Conservation (phyloP, 2,797 vertebrate species). For the Lateolabrax maculatus region DNA sequence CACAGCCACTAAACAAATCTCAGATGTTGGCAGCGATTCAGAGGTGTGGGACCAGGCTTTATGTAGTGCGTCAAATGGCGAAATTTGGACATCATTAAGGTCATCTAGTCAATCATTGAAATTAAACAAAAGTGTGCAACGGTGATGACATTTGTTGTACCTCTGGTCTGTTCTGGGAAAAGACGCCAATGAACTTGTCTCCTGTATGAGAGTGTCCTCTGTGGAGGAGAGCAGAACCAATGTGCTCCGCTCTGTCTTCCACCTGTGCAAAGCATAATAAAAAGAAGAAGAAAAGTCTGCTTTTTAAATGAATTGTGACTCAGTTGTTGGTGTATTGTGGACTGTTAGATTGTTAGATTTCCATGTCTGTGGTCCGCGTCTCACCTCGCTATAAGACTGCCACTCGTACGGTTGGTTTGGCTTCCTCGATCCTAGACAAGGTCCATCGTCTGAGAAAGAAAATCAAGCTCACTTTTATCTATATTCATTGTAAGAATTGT, state of each 20-base stretch:
- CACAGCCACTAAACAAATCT: neutral
- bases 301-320: neutral
- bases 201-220: constrained; percentile 89
- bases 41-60: neutral
- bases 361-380: constrained; percentile 6
- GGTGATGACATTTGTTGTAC: constrained; percentile 73
- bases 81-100: neutral
- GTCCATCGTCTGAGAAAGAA: constrained; percentile 89
- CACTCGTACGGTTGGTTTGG: constrained; percentile 95
- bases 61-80: neutral
- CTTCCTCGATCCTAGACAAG: constrained; percentile 95
- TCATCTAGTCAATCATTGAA: neutral
- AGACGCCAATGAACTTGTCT: constrained; percentile 92
- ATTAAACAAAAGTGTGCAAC: neutral
- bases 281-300: neutral
- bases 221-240: constrained; percentile 93
- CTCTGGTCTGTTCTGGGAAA: constrained; percentile 97
- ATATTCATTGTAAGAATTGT: rapidly evolving
- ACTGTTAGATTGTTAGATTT: neutral
- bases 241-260: constrained; percentile 84
- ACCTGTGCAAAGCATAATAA: constrained; percentile 80
- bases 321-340: too few species aligned
- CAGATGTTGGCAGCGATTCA: neutral
- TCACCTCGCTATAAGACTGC: constrained; percentile 94
- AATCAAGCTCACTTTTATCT: neutral